Percentiles rank a stretch among this genome's conserved stretches.
Evolutionary conservation across 1,140 invertebrate species (phyloP).

Genomic region (Drosophila guanche): DNA sequence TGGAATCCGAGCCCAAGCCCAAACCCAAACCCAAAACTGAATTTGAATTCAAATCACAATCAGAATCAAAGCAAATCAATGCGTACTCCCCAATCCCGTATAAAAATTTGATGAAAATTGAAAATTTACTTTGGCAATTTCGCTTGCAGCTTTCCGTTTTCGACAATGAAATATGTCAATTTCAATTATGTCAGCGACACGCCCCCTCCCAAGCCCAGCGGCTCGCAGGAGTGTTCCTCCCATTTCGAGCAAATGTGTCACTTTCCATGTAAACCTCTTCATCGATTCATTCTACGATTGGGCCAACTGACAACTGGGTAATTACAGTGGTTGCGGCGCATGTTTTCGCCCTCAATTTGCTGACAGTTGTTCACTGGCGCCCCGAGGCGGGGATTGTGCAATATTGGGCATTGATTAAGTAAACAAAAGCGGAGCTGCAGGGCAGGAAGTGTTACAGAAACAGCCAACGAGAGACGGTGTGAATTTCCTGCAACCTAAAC

Average conservation of each 20-base stretch:
- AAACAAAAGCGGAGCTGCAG: neutral
- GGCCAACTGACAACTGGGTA: constrained; percentile 41
- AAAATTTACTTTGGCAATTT: constrained; percentile 79
- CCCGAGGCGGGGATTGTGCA: constrained; percentile 27
- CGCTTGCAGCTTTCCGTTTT: constrained; percentile 33
- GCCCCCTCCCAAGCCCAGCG: constrained; percentile 42
- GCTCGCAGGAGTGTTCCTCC: constrained; percentile 42
- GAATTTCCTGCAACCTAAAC: constrained; percentile 55
- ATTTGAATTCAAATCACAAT: constrained; percentile 19
- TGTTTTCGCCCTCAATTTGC: constrained; percentile 39
- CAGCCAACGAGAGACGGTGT: neutral
- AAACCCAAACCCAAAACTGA: constrained; percentile 14
- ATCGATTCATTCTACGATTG: constrained; percentile 53
- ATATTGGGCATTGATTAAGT: neutral
- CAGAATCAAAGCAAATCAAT: constrained; percentile 77
- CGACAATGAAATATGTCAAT: constrained; percentile 78
- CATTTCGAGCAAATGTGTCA: constrained; percentile 71
- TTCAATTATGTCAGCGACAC: constrained; percentile 63
- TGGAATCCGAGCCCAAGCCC: constrained; percentile 60
- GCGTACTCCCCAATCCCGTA: constrained; percentile 7
- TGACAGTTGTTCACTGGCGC: constrained; percentile 55
- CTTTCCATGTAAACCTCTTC: constrained; percentile 57
- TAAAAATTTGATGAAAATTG: constrained; percentile 70
- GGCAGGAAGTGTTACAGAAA: neutral
- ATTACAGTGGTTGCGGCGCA: constrained; percentile 55